phyloP scores from a whole-genome alignment of 2,797 vertebrate species.

The Falco peregrinus region DNA sequence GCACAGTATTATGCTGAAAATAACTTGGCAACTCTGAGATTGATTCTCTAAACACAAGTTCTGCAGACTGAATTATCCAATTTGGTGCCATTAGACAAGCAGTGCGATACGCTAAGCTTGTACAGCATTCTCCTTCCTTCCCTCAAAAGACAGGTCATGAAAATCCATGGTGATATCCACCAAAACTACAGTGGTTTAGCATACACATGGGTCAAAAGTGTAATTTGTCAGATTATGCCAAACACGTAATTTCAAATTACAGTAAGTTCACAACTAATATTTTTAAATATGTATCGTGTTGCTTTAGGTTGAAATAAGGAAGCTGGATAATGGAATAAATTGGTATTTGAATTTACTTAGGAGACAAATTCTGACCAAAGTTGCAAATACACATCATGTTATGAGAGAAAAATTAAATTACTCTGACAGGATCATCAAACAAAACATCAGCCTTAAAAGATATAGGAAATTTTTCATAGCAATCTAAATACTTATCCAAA shows the following conservation, averaged over 20 bases:
- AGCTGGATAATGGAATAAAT: not conserved
- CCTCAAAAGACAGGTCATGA: not conserved
- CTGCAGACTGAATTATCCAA: not conserved
- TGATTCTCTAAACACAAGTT: not conserved
- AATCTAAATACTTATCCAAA: not conserved
- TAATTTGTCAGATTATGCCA: not conserved
- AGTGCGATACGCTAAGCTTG: not conserved
- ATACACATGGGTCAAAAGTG: not conserved
- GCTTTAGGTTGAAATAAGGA: not conserved
- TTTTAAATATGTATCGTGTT: not conserved
- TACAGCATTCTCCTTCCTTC: not conserved
- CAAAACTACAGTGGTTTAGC: not conserved
- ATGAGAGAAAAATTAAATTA: not conserved
- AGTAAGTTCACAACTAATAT: not conserved
- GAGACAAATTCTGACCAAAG: not conserved
- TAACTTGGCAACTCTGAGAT: not conserved
- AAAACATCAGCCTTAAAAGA: not conserved
- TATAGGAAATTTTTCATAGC: not conserved
- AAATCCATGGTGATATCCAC: not conserved
- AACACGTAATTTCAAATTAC: not conserved
- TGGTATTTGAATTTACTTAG: not conserved
- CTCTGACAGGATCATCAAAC: not conserved
- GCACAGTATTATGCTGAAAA: not conserved
- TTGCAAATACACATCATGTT: not conserved
- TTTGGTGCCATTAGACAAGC: not conserved